Conservation (phyloP, 2,113 vertebrate genomes). For the Coptodon rendalli region DNA sequence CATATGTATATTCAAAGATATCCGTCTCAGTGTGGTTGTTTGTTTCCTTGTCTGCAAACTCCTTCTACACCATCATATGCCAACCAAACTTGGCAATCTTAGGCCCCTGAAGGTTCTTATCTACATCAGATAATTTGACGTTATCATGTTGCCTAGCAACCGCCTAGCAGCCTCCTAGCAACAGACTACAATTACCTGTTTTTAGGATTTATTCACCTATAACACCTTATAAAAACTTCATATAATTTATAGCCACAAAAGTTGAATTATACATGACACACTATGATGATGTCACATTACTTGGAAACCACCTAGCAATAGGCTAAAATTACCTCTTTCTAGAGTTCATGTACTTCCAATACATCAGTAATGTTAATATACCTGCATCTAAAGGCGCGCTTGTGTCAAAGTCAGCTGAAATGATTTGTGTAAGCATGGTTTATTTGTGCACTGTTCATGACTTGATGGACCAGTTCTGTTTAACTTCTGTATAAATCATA, state of each 20-base stretch:
- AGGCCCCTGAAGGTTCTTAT: not conserved
- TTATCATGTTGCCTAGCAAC: not conserved
- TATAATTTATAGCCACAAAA: not conserved
- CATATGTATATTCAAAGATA: not conserved
- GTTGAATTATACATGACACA: not conserved
- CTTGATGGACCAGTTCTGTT: not conserved
- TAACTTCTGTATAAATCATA: not conserved
- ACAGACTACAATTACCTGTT: not conserved
- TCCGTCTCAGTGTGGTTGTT: not conserved
- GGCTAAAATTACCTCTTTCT: not conserved
- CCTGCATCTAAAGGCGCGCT: not conserved
- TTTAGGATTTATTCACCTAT: not conserved
- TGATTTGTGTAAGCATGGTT: not conserved
- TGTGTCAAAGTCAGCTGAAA: not conserved
- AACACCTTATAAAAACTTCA: not conserved
- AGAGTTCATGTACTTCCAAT: not conserved
- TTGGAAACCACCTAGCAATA: not conserved
- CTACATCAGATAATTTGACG: not conserved
- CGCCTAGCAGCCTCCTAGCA: not conserved
- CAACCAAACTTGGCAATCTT: not conserved
- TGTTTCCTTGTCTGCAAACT: not conserved
- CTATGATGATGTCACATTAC: not conserved
- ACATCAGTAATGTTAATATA: not conserved
- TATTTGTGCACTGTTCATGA: not conserved
- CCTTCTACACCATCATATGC: not conserved